Percentiles rank a stretch among this genome's conserved stretches.
Conservation (phyloP, 2,113 vertebrate genomes). For the Zosterops pallidus region DNA sequence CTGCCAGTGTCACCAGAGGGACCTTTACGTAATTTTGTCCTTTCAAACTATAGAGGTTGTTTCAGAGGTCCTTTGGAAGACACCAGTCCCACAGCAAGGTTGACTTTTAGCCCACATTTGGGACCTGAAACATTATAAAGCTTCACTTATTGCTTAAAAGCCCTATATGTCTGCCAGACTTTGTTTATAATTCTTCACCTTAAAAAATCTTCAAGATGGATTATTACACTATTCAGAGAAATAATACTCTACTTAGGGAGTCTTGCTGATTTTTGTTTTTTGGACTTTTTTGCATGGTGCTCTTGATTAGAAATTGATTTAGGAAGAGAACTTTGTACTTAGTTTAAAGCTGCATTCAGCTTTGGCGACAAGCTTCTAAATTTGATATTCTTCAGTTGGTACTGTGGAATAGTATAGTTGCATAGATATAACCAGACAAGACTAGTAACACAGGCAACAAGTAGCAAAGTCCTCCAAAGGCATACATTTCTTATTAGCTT, state of each 20-base stretch:
- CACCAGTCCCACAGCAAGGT: neutral
- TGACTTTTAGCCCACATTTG: slow-evolving; percentile 11
- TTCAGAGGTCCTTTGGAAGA: neutral
- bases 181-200: neutral
- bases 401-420: neutral
- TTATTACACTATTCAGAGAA: neutral
- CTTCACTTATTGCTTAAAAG: neutral
- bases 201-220: neutral
- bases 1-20: neutral
- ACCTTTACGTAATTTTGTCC: neutral
- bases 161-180: neutral
- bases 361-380: neutral
- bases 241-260: neutral
- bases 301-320: neutral
- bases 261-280: neutral
- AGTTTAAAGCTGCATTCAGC: neutral
- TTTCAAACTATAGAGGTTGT: neutral
- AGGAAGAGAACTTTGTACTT: neutral
- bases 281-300: neutral
- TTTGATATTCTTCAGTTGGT: neutral
- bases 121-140: neutral
- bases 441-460: neutral
- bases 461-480: neutral
- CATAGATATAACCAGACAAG: neutral
- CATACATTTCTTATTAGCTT: neutral